These are phyloP conservation scores for Cetonia aurata DNA, from an alignment of 2,888 invertebrate genomes.

Conservation along the genomic window DNA sequence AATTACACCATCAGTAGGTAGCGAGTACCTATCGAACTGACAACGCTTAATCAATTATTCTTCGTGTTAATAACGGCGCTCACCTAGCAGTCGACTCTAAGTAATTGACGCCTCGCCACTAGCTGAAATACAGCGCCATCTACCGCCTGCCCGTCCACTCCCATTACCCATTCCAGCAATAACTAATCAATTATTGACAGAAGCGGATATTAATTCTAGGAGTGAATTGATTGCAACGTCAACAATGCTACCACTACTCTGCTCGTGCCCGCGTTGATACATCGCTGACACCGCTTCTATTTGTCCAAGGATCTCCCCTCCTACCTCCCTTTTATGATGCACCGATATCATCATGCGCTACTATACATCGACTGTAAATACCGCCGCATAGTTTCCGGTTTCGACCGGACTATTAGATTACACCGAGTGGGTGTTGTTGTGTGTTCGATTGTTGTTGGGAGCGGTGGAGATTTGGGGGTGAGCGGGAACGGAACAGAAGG, in stretches of 20 bases:
- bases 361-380: not conserved
- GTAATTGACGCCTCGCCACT: conserved; percentile 15
- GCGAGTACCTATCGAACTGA: too few species aligned
- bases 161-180: conserved; percentile 7
- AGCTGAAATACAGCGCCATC: not conserved
- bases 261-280: conserved; percentile 43
- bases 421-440: not conserved
- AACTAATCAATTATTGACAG: conserved; percentile 41
- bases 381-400: not conserved
- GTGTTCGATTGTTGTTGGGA: not conserved
- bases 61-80: conserved; percentile 18
- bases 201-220: conserved; percentile 45
- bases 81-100: conserved; percentile 2
- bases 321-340: conserved; percentile 40
- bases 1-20: too few species aligned
- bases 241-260: conserved; percentile 41
- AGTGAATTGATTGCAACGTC: conserved; percentile 43
- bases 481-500: not conserved
- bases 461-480: too few species aligned
- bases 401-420: conserved; percentile 18
- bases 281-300: conserved; percentile 46
- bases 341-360: not conserved
- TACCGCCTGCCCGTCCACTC: not conserved
- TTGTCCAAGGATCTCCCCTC: conserved; percentile 42
- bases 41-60: conserved; percentile 12